phyloP scores from a whole-genome alignment of 2,888 invertebrate genomes.

The Ellobium chinense region DNA sequence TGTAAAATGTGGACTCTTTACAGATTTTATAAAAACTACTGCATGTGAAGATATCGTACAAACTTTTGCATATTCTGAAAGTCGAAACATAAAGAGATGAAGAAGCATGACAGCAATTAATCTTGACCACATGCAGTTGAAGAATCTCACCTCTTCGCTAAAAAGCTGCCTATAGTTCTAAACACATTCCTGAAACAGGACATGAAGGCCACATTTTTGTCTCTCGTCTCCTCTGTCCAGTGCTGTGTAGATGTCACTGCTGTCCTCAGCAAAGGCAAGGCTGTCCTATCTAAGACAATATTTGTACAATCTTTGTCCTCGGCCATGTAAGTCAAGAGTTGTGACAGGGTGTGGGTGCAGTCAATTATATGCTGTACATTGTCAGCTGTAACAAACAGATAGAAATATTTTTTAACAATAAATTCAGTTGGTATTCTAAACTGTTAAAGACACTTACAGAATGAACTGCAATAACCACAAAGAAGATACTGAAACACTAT shows the following conservation, averaged over 20 bases:
- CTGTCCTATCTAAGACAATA: constrained; percentile 9
- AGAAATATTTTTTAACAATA: background rate
- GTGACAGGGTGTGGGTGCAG: constrained; percentile 9
- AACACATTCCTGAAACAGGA: constrained; percentile 18
- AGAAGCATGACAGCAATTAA: too few relatives aligned
- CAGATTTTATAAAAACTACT: too few relatives aligned
- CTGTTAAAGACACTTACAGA: too few relatives aligned
- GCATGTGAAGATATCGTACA: too few relatives aligned
- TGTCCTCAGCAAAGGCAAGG: constrained; percentile 18
- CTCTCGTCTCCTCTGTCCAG: constrained; percentile 26
- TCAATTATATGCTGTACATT: background rate
- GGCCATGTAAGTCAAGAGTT: constrained; percentile 4
- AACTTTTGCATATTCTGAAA: too few relatives aligned
- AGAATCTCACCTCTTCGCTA: constrained; percentile 34
- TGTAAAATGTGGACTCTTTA: background rate
- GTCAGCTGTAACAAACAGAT: constrained; percentile 1
- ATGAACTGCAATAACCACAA: too few relatives aligned
- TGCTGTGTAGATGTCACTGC: background rate
- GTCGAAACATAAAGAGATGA: too few relatives aligned
- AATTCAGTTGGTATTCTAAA: too few relatives aligned
- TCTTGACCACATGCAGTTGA: too few relatives aligned
- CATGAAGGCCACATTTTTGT: constrained; percentile 16
- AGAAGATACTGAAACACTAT: too few relatives aligned
- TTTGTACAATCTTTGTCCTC: background rate
- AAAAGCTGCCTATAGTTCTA: constrained; percentile 10